phyloP scores from a whole-genome alignment of 2,113 vertebrate species.

The Zingel zingel region DNA sequence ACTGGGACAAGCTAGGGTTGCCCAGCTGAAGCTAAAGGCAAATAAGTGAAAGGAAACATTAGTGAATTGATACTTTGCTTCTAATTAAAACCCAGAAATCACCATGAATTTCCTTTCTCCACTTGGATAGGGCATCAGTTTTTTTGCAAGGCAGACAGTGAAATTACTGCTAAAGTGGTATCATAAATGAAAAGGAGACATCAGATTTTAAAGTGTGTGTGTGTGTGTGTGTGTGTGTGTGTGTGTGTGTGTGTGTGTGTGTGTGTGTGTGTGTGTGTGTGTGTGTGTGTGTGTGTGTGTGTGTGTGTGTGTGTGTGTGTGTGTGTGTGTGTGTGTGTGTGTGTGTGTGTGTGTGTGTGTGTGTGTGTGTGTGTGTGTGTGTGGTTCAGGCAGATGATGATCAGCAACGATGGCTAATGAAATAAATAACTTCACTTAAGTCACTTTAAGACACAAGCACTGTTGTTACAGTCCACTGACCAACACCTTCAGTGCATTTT shows the following conservation, averaged over 20 bases:
- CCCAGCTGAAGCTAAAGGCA: conserved; percentile 88
- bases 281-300: too few species aligned
- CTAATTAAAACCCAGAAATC: conserved; percentile 47
- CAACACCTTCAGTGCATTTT: conserved; percentile 33
- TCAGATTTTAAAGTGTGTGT: conserved; percentile 10
- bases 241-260: too few species aligned
- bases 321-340: too few species aligned
- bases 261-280: too few species aligned
- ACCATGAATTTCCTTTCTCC: conserved; percentile 42
- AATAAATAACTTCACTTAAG: not conserved
- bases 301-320: too few species aligned
- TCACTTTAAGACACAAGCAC: conserved; percentile 13
- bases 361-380: not conserved
- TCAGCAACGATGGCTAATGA: conserved; percentile 11
- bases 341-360: too few species aligned
- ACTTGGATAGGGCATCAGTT: not conserved
- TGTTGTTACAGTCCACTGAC: conserved; percentile 12
- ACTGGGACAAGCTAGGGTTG: conserved; percentile 85
- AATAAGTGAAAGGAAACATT: conserved; percentile 60
- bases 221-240: not conserved
- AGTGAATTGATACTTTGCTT: conserved; percentile 3
- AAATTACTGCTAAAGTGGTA: conserved; percentile 8
- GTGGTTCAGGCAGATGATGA: conserved; percentile 7
- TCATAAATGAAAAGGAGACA: conserved; percentile 15
- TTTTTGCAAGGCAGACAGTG: not conserved